Conservation (phyloP, 2,797 vertebrate species). For the Tangara arthus region DNA sequence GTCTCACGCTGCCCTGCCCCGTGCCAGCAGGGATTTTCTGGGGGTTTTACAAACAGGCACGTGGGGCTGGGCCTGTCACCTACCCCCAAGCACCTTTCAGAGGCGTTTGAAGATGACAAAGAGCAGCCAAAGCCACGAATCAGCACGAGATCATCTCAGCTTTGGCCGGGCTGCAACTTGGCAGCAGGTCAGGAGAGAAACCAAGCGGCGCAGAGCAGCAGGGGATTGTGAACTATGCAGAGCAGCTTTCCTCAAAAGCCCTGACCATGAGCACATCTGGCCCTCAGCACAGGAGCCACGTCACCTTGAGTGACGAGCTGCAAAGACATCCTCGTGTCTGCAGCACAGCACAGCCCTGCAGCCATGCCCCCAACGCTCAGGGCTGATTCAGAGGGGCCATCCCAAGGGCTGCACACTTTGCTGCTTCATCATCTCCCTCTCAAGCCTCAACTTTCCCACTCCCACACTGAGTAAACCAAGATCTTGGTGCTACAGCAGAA, state of each 20-base stretch:
- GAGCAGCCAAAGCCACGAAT: neutral
- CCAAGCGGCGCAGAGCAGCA: rapidly evolving
- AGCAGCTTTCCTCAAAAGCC: slow-evolving; percentile 50
- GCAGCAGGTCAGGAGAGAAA: neutral
- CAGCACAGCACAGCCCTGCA: neutral
- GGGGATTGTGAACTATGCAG: slow-evolving; percentile 6
- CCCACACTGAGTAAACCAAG: neutral
- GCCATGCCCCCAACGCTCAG: neutral
- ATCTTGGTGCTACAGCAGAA: neutral
- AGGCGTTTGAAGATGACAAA: slow-evolving; percentile 19
- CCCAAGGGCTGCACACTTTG: neutral
- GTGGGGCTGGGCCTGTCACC: neutral
- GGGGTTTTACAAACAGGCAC: neutral
- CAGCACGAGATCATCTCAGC: neutral
- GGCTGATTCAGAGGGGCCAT: slow-evolving; percentile 4
- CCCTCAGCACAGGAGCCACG: neutral
- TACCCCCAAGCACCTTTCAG: neutral
- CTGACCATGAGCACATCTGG: neutral
- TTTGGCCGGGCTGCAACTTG: neutral
- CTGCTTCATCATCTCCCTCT: neutral
- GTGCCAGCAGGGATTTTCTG: neutral
- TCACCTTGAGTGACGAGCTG: neutral
- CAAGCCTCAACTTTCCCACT: neutral
- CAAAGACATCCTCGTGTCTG: neutral
- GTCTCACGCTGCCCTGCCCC: neutral